Conservation (phyloP, 1,140 invertebrate genomes). For the Aradophagus sp. region DNA sequence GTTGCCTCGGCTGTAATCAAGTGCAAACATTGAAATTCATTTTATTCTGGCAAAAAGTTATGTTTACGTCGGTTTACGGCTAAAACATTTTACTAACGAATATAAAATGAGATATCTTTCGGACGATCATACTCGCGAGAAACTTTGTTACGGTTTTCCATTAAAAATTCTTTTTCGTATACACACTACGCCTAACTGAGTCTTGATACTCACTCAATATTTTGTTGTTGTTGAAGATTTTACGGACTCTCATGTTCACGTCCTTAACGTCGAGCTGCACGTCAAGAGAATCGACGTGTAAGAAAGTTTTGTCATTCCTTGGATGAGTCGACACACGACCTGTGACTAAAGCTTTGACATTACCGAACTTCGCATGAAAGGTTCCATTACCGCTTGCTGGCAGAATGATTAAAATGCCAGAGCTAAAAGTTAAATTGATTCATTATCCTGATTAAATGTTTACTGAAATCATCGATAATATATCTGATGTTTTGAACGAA, state of each 20-base stretch:
- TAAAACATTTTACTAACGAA: constrained; percentile 12
- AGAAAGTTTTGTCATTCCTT: constrained; percentile 75
- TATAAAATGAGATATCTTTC: no score
- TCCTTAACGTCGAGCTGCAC: constrained; percentile 80
- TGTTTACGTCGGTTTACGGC: no score
- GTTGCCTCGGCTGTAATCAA: constrained; percentile 80
- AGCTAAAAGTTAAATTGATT: constrained; percentile 65
- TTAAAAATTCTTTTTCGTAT: no score
- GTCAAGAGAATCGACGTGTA: constrained; percentile 79
- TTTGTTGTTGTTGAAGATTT: constrained; percentile 81
- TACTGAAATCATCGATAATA: no score
- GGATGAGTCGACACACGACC: constrained; percentile 76
- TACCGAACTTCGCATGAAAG: constrained; percentile 80
- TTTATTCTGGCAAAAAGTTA: constrained; percentile 19
- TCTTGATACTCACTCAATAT: constrained; percentile 81
- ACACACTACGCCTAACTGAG: no score
- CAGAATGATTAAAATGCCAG: constrained; percentile 81
- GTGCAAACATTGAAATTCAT: constrained; percentile 45
- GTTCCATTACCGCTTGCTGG: constrained; percentile 83
- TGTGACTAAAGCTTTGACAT: constrained; percentile 78
- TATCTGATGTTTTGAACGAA: no score
- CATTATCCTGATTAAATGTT: no score
- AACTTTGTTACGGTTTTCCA: no score
- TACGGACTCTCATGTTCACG: constrained; percentile 80
- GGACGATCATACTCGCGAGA: no score